Evolutionary conservation across 1,140 invertebrate genomes (phyloP).

Genomic region (Zaprionus kolodkinae): DNA sequence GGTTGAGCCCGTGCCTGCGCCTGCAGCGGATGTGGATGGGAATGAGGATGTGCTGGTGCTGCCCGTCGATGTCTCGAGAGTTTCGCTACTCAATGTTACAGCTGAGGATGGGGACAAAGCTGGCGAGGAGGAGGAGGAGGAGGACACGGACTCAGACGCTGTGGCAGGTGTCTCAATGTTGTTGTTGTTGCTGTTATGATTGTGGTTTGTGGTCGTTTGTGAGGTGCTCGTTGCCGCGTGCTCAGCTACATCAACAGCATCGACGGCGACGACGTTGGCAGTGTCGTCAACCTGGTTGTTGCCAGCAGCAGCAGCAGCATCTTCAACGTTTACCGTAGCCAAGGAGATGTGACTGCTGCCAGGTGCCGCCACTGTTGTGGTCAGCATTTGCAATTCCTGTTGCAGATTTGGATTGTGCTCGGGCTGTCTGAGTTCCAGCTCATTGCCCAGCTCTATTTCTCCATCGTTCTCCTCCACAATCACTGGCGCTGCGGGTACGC

Average conservation of each 20-base stretch:
- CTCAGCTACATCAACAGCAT: constrained; percentile 49
- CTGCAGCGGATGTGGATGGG: constrained; percentile 13
- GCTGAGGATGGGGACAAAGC: constrained; percentile 16
- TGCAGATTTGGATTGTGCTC: constrained; percentile 5
- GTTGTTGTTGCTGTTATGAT: constrained; percentile 31
- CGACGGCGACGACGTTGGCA: constrained; percentile 20
- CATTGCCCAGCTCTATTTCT: constrained; percentile 33
- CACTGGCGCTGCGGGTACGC: constrained; percentile 43
- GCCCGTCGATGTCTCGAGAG: constrained; percentile 31
- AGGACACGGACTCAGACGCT: constrained; percentile 41
- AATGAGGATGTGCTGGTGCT: constrained; percentile 4
- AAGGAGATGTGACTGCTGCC: constrained; percentile 13
- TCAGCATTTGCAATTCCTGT: constrained; percentile 16
- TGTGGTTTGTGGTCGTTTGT: constrained; percentile 51
- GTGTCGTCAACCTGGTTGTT: constrained; percentile 56
- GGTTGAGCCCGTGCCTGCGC: constrained; percentile 4
- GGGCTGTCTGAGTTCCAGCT: constrained; percentile 33
- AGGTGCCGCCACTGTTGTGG: constrained; percentile 12
- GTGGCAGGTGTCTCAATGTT: constrained; percentile 37
- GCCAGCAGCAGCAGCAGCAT: constrained; percentile 18
- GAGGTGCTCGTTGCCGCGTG: constrained; percentile 48
- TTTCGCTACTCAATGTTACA: constrained; percentile 20
- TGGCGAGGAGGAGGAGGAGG: constrained; percentile 18
- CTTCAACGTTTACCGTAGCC: constrained; percentile 48
- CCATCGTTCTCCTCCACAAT: constrained; percentile 29